A percentile compares a stretch with the other conserved stretches of the same genome.
These are phyloP conservation scores for Synergus laeviventris DNA, from an alignment of 2,888 invertebrate species.

Conservation along the genomic window DNA sequence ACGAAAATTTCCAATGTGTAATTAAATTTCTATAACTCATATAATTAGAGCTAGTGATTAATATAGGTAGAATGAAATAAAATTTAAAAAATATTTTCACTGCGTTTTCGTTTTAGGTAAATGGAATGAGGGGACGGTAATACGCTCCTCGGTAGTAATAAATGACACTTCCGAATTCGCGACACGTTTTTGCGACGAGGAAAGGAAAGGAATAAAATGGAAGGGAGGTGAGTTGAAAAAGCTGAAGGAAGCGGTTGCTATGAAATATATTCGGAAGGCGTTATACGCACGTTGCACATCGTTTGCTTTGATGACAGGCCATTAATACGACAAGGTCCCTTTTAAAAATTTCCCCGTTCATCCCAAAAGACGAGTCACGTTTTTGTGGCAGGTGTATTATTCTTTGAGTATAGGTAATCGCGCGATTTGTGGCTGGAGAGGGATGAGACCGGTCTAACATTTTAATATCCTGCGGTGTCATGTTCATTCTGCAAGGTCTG, in stretches of 20 bases:
- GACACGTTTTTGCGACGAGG: slow-evolving; percentile 16
- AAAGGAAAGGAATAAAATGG: background rate
- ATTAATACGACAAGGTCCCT: slow-evolving; percentile 51
- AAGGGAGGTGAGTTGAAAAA: slow-evolving; percentile 14
- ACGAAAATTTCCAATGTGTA: background rate
- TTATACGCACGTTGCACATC: slow-evolving; percentile 23
- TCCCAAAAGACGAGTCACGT: slow-evolving; percentile 40
- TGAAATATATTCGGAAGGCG: slow-evolving; percentile 29
- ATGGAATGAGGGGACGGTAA: background rate
- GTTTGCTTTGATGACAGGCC: slow-evolving; percentile 48
- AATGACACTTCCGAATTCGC: slow-evolving; percentile 30
- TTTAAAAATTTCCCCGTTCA: slow-evolving; percentile 25
- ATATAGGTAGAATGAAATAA: background rate
- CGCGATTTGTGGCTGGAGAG: slow-evolving; percentile 21
- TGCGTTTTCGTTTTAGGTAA: background rate
- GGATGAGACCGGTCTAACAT: slow-evolving; percentile 59
- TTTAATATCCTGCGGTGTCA: slow-evolving; percentile 70
- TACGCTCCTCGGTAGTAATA: slow-evolving; percentile 24
- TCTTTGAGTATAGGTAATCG: slow-evolving; percentile 42
- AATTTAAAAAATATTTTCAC: background rate
- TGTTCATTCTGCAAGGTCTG: slow-evolving; percentile 58
- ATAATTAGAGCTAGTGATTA: background rate
- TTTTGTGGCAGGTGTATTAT: slow-evolving; percentile 54
- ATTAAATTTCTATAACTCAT: background rate
- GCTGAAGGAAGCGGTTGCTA: slow-evolving; percentile 19